Conservation (phyloP, 2,888 invertebrate species). For the Perizoma affinitatum region DNA sequence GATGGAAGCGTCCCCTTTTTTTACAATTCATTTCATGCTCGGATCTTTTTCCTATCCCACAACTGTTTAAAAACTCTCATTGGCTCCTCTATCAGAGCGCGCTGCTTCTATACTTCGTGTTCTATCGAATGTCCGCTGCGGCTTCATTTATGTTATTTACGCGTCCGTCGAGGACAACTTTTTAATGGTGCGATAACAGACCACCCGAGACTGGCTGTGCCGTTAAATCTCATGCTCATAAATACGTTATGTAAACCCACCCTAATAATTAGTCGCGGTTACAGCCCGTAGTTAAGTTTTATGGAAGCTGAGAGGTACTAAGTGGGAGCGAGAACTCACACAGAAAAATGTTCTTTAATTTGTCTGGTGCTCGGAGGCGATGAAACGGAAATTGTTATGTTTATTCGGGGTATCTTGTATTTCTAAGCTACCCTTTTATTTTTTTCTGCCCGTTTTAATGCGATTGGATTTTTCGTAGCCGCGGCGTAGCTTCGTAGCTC, state of each 20-base stretch:
- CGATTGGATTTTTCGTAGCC: conserved; percentile 63
- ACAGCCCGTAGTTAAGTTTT: conserved; percentile 81
- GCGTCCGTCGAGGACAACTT: conserved; percentile 79
- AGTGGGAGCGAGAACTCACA: conserved; percentile 62
- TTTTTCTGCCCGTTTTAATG: conserved; percentile 68
- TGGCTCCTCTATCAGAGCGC: conserved; percentile 9
- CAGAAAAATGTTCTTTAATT: conserved; percentile 81
- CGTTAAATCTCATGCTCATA: conserved; percentile 82
- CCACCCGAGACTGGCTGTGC: conserved; percentile 76
- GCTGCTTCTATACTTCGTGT: conserved; percentile 9
- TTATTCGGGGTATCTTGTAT: conserved; percentile 71
- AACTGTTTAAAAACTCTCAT: too few relatives aligned
- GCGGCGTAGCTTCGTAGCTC: conserved; percentile 47
- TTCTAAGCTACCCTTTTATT: conserved; percentile 63
- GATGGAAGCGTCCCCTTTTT: too few relatives aligned
- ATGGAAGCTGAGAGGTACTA: conserved; percentile 68
- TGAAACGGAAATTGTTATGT: conserved; percentile 78
- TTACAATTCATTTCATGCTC: too few relatives aligned
- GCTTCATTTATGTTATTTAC: conserved; percentile 77
- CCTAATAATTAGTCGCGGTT: conserved; percentile 83
- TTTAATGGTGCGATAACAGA: conserved; percentile 83
- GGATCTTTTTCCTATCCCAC: too few relatives aligned
- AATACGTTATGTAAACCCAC: conserved; percentile 83
- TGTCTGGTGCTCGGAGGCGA: conserved; percentile 72
- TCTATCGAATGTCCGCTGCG: conserved; percentile 46